phyloP scores from a whole-genome alignment of 2,113 vertebrate genomes.

The Myrmecobius fasciatus region DNA sequence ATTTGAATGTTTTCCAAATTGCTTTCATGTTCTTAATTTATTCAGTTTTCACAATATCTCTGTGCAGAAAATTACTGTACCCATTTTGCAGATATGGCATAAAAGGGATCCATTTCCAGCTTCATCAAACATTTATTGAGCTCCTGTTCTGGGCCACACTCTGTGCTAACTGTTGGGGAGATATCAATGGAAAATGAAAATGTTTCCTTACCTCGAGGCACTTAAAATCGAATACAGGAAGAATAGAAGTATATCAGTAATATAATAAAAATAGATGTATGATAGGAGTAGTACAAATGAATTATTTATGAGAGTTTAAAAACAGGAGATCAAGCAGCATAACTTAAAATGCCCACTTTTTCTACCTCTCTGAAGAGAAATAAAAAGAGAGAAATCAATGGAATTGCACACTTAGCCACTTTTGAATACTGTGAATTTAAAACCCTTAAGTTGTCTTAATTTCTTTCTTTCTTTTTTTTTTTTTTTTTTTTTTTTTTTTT shows the following conservation, averaged over 20 bases:
- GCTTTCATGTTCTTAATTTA: neutral
- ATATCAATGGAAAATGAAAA: neutral
- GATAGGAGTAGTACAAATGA: neutral
- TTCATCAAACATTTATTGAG: neutral
- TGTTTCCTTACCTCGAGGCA: neutral
- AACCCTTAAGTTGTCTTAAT: slow-evolving; percentile 59
- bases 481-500: too few species aligned
- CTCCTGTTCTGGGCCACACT: neutral
- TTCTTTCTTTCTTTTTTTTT: too few species aligned
- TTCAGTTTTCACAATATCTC: neutral
- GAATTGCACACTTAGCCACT: neutral
- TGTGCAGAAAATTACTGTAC: neutral
- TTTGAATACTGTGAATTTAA: slow-evolving; percentile 42
- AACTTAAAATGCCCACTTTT: neutral
- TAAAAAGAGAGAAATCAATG: neutral
- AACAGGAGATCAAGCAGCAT: neutral
- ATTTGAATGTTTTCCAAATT: slow-evolving; percentile 20
- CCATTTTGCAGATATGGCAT: slow-evolving; percentile 31
- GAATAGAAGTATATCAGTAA: neutral
- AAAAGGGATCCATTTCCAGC: neutral
- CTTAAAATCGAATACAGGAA: neutral
- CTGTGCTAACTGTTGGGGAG: neutral
- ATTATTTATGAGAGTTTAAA: too few species aligned
- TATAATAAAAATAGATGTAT: neutral
- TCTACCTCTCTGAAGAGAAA: neutral